Evolutionary conservation across 2,888 invertebrate species (phyloP).

Genomic region (Drosophila buzzatii): DNA sequence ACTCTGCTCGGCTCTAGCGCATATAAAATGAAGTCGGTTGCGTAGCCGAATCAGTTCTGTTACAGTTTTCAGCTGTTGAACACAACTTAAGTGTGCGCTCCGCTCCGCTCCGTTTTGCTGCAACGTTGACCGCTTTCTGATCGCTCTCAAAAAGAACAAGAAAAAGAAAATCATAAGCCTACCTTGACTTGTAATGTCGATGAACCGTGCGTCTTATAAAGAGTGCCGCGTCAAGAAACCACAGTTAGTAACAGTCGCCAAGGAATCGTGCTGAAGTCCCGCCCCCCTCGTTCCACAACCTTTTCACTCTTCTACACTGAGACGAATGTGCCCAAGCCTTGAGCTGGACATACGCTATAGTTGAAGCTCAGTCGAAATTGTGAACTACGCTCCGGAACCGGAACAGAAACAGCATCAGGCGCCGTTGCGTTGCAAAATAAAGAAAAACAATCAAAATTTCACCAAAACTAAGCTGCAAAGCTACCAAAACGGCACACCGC

Average conservation of each 20-base stretch:
- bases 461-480: conserved; percentile 74
- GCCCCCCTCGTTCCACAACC: conserved; percentile 6
- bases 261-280: conserved; percentile 32
- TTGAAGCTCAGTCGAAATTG: conserved; percentile 12
- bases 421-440: conserved; percentile 19
- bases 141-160: conserved; percentile 15
- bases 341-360: conserved; percentile 56
- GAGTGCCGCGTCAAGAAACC: conserved; percentile 61
- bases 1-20: conserved; percentile 4
- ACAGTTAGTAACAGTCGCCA: conserved; percentile 11
- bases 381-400: conserved; percentile 13
- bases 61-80: conserved; percentile 84
- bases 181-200: conserved; percentile 77
- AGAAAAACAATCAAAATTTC: conserved; percentile 80
- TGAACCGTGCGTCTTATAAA: conserved; percentile 71
- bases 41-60: conserved; percentile 78
- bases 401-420: conserved; percentile 15
- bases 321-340: conserved; percentile 60
- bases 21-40: conserved; percentile 78
- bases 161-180: conserved; percentile 17
- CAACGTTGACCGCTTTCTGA: conserved; percentile 30
- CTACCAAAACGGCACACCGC: conserved; percentile 83
- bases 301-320: not conserved
- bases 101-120: conserved; percentile 15
- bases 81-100: conserved; percentile 69